Conservation (phyloP, 2,797 vertebrate species). For the Danio jaintianensis region DNA sequence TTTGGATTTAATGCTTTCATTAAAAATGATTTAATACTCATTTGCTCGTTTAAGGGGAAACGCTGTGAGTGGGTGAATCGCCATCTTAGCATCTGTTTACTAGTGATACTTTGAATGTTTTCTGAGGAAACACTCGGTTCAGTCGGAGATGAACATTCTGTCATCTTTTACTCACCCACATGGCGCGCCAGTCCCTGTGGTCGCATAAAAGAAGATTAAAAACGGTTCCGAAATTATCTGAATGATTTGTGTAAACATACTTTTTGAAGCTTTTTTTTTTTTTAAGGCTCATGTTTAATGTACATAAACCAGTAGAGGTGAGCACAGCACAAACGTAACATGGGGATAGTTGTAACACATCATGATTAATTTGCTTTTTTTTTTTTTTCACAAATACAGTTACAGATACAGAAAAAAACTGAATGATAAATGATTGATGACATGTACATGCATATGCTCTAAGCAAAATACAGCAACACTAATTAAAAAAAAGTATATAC, state of each 20-base stretch:
- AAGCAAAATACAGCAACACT: too few relatives aligned
- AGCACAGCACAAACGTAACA: too few relatives aligned
- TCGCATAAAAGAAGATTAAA: not conserved
- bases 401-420: too few relatives aligned
- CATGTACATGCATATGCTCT: too few relatives aligned
- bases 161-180: not conserved
- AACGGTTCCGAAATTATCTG: not conserved
- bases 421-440: too few relatives aligned
- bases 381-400: too few relatives aligned
- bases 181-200: not conserved
- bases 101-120: not conserved
- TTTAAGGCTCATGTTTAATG: not conserved
- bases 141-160: not conserved
- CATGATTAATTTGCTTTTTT: too few relatives aligned
- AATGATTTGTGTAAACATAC: not conserved
- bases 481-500: too few relatives aligned
- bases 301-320: too few relatives aligned
- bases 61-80: not conserved
- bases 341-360: too few relatives aligned
- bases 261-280: conserved; percentile 16
- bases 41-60: conserved; percentile 25
- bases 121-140: not conserved
- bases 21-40: conserved; percentile 47
- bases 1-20: conserved; percentile 48
- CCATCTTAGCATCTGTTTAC: conserved; percentile 11